Percentiles rank a stretch among this genome's conserved stretches.
Conservation (phyloP, 2,797 vertebrate species). For the Nyctibius grandis region DNA sequence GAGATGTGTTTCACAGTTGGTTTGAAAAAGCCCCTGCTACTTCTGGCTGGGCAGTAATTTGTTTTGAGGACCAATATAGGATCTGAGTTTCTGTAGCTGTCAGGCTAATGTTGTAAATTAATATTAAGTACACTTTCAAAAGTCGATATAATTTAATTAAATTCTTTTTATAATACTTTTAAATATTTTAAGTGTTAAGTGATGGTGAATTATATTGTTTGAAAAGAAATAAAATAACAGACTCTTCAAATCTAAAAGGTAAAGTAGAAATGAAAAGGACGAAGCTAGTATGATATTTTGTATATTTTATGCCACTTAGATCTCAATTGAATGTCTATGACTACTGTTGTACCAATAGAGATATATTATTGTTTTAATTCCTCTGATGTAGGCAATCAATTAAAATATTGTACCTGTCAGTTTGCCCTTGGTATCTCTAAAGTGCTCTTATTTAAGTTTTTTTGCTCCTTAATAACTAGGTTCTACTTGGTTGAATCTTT, state of each 20-base stretch:
- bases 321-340: neutral
- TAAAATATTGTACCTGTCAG: constrained; percentile 27
- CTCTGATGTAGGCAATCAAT: constrained; percentile 12
- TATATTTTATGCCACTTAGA: neutral
- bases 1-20: neutral
- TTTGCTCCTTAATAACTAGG: constrained; percentile 37
- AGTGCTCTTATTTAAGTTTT: constrained; percentile 7
- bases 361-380: constrained; percentile 21
- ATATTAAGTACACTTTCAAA: neutral
- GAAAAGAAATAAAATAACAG: neutral
- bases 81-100: neutral
- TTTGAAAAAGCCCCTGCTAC: neutral
- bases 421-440: constrained; percentile 35
- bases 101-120: neutral
- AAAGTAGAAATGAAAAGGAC: neutral
- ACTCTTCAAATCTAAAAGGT: neutral
- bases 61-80: neutral
- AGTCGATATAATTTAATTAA: neutral
- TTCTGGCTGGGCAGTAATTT: neutral
- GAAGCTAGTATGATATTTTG: neutral
- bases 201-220: neutral
- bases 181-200: neutral
- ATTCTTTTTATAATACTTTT: neutral
- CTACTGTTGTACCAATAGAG: neutral
- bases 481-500: constrained; percentile 47